phyloP scores from a whole-genome alignment of 1,140 invertebrate species.

The Drosophila suzukii region DNA sequence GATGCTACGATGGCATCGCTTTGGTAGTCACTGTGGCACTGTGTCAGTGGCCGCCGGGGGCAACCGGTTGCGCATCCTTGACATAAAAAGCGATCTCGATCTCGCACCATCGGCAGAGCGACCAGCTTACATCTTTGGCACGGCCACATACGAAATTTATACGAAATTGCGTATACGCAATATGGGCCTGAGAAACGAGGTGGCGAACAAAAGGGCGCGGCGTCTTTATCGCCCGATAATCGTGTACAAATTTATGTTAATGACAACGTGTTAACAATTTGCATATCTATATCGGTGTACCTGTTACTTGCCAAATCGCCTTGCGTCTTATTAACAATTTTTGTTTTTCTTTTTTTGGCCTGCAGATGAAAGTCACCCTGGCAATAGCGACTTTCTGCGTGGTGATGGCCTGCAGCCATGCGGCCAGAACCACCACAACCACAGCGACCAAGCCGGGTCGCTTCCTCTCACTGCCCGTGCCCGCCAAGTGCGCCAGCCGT shows the following conservation, averaged over 20 bases:
- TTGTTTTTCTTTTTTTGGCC: slow-evolving; percentile 19
- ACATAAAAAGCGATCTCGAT: slow-evolving; percentile 75
- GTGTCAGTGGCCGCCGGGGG: slow-evolving; percentile 75
- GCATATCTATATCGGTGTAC: slow-evolving; percentile 35
- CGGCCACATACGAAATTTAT: slow-evolving; percentile 54
- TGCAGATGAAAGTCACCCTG: slow-evolving; percentile 84
- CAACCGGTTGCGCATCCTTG: slow-evolving; percentile 84
- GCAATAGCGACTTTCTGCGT: slow-evolving; percentile 84
- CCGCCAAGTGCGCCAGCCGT: slow-evolving; percentile 93
- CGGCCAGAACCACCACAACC: slow-evolving; percentile 80
- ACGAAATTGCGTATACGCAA: slow-evolving; percentile 72
- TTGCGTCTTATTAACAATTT: slow-evolving; percentile 5
- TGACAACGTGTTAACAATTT: slow-evolving; percentile 62
- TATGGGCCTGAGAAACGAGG: background rate
- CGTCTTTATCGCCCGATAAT: slow-evolving; percentile 55
- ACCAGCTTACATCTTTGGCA: slow-evolving; percentile 69
- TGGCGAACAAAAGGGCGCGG: slow-evolving; percentile 45
- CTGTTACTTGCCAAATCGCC: slow-evolving; percentile 32
- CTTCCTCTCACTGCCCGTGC: slow-evolving; percentile 91
- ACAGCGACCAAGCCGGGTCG: slow-evolving; percentile 86
- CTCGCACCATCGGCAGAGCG: slow-evolving; percentile 16
- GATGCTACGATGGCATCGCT: slow-evolving; percentile 9
- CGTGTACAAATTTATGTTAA: slow-evolving; percentile 65
- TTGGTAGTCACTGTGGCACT: slow-evolving; percentile 69
- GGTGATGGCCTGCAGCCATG: slow-evolving; percentile 75